Base-by-base conservation (phyloP, 2,797 vertebrate species). In the Siniperca undulata region DNA sequence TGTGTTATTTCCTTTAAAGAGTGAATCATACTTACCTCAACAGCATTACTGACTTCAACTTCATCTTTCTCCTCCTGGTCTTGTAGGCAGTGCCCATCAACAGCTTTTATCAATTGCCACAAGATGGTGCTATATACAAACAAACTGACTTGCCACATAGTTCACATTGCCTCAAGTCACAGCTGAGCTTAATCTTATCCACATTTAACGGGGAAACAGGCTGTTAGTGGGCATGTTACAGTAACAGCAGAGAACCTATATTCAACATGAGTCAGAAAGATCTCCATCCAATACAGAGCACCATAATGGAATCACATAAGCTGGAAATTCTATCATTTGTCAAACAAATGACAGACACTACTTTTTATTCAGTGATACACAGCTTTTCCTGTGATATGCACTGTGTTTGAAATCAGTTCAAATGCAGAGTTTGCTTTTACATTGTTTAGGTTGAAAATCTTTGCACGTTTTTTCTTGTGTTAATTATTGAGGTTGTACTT, bases 71-170 rank as follows among this genome's bases (percentile, higher is more conserved):
- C 46, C 5, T 40, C 30, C 2, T 60, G 59, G 14, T 46, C 22
- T 12, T 16, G 16, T 0, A 10, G 14, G 3, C 1, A n/a, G 1
- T 6, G 27, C 36, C 38, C 2, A 27, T 7, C 17, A 69, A 40
- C 24, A 52, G 50, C 2, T 64, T 69, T 74, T 44, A 74, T 48
- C 12, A 20, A 16, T 55, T 0, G 5, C 91, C 95, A 94, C 92
- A 70, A 88, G 94, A 90, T 94, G 95, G 93, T 11, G 85, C 83
- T 81, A 88, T 59, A 81, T 76, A 70, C 92, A 84, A 86, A 91
- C 73, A 87, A 86, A 93, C 80, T 5, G 55, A 58, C 3, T 20
- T 4, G 2, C 11, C 27, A 60, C 40, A 17, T 1, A 50, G 50
- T 9, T 68, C 12, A n/a, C 6, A 0, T 5, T 44, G 14, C 17